Evolutionary conservation across 2,888 invertebrate genomes (phyloP).

Genomic region (Leucoptera coffeella): DNA sequence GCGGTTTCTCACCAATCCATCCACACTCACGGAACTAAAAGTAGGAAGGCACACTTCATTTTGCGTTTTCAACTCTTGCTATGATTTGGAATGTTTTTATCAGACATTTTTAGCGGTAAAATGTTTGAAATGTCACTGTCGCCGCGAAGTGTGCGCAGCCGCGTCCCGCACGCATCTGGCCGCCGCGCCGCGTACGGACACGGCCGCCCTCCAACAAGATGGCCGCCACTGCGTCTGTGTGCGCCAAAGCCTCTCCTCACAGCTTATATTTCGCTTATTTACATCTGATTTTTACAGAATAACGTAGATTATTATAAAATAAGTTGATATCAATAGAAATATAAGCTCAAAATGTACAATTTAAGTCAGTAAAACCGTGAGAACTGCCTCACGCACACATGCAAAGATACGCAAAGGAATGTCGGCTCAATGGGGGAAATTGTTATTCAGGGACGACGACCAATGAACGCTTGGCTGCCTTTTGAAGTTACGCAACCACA

Average conservation of each 20-base stretch:
- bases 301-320: no score
- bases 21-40: conserved; percentile 50
- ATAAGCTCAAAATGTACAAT: background rate
- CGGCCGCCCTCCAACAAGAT: conserved; percentile 51
- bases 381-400: conserved; percentile 38
- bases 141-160: conserved; percentile 45
- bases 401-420: conserved; percentile 43
- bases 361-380: conserved; percentile 18
- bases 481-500: conserved; percentile 16
- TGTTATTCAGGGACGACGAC: conserved; percentile 40
- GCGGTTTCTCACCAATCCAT: conserved; percentile 35
- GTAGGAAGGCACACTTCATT: conserved; percentile 50
- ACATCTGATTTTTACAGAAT: no score
- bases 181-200: conserved; percentile 52
- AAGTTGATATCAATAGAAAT: no score
- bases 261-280: no score
- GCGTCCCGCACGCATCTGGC: conserved; percentile 53
- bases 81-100: conserved; percentile 29
- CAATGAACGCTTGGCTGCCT: conserved; percentile 26
- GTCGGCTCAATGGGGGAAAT: conserved; percentile 52
- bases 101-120: conserved; percentile 50
- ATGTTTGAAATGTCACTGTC: conserved; percentile 27
- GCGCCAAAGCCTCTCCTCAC: conserved; percentile 40
- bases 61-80: conserved; percentile 43
- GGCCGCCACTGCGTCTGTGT: conserved; percentile 34